Evolutionary conservation across 2,888 invertebrate species (phyloP), one percentile per base, ranked within the genome.

Genomic region (Lasioglossum calceatum): DNA sequence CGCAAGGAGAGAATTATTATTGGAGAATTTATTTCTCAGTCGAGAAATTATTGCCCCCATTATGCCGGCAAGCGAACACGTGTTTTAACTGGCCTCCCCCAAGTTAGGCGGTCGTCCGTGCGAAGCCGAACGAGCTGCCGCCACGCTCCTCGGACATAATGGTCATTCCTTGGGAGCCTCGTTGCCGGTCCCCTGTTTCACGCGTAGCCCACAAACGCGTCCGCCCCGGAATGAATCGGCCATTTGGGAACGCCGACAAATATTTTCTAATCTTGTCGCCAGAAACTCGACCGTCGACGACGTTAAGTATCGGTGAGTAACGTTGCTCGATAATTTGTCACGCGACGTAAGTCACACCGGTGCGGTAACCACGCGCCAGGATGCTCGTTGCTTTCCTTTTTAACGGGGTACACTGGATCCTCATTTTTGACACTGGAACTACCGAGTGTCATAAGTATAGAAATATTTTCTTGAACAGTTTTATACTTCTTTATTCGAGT

Each of bases 21-120:
- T 93, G 93, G 93, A 93, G 91, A 94, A 95, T 94, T 94, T 94
- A 94, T 94, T 93, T 92, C 89, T 84, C 90, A 87, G 79, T 75
- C 81, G 88, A 92, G 93, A 90, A 94, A 94, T 94, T 94, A 94
- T 94, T 92, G 90, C 93, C 87, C 90, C 92, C 92, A 94, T 94
- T 94, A 94, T 93, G 89, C 91, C 91, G 88, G 92, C 92, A 91
- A 91, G 91, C 84, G 92, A 93, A 93, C 93, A 93, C 92, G 93
- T 93, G 93, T 94, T 94, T 93, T 92, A 94, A 92, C 91, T 90
- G 92, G 4, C 44, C 42, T 84, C n/a, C 42, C 47, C 80, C 84
- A 87, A 91, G 91, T 92, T 92, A 92, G 90, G 75, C 83, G 85
- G 84, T 81, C 80, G 83, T 32, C 61, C 78, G 82, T 83, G 74